Base-by-base conservation (phyloP, 2,113 vertebrate genomes). In the Ptilorrhoa leucosticta region DNA sequence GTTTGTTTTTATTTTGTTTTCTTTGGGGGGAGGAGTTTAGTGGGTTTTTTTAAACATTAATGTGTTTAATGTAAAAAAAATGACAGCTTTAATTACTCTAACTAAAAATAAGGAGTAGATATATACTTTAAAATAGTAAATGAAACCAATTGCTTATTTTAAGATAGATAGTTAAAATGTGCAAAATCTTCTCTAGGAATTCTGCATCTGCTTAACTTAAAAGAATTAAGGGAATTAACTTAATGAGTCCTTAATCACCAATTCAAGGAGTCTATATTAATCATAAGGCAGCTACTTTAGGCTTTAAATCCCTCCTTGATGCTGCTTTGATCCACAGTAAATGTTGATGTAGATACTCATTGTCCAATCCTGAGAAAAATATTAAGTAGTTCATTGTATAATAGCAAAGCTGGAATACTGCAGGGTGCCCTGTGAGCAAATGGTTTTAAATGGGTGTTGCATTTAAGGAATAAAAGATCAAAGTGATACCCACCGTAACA, bases 221-320 rank as follows among this genome's bases (percentile, higher is more conserved):
- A 77, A 91, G 72, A 89, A 83, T 39, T 68, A 56, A 33, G 27
- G n/a, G 42, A 81, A 57, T 81, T 80, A 56, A 56, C 48, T 77
- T 95, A 82, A 90, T 28, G 39, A 87, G 33, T 64, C 68, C 53
- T 83, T 93, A 94, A 93, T 93, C 77, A 94, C 80, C 63, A 89
- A 22, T 72, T 71, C 48, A 60, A 51, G 47, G 13, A 80, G 27
- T 54, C 77, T 94, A 58, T 91, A 91, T 89, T 76, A 93, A 94
- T 94, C 76, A 92, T 71, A 53, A 86, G n/a, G 72, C 65, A 83
- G 27, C 75, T 83, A 44, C 47, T 71, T 88, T 31, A 72, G 35
- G 40, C 48, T 86, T 79, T 92, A 95, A 90, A 83, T 86, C 80
- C 71, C 63, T 65, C 33, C 68, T 72, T 93, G 80, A 50, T 54